Percentiles rank a stretch among this genome's conserved stretches.
phyloP scores from a whole-genome alignment of 2,113 vertebrate genomes.

The Pimephales promelas region DNA sequence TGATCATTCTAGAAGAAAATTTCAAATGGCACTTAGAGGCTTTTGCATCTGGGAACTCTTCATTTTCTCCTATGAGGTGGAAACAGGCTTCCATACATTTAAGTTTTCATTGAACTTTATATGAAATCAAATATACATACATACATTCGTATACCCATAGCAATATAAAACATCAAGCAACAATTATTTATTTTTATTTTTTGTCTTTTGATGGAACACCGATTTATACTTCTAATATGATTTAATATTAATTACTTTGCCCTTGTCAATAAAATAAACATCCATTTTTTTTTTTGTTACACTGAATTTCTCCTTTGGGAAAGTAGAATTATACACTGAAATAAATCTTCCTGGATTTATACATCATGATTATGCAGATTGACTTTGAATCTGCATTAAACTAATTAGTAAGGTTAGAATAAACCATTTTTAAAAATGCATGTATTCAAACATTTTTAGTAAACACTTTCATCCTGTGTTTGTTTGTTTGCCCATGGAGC shows the following conservation, averaged over 20 bases:
- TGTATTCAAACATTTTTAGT: background rate
- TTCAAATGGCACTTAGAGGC: too few species aligned
- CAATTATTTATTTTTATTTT: too few species aligned
- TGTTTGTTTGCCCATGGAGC: slow-evolving; percentile 52
- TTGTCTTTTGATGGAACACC: too few species aligned
- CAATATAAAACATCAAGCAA: background rate
- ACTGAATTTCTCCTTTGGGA: background rate
- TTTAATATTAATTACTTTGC: background rate
- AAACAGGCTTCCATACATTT: background rate
- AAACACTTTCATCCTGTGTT: background rate
- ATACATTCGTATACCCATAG: background rate
- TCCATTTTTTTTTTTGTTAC: background rate
- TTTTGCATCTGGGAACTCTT: too few species aligned
- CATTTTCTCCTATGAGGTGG: background rate
- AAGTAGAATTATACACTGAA: background rate
- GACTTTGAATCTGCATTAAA: background rate
- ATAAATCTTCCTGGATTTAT: background rate
- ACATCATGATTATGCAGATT: background rate
- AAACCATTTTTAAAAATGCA: background rate
- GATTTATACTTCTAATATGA: background rate
- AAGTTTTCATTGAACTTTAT: background rate
- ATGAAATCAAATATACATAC: background rate
- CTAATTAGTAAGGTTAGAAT: background rate
- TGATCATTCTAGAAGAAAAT: too few species aligned
- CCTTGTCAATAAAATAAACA: background rate